phyloP scores from a whole-genome alignment of 2,113 vertebrate species.

The Phylloscopus trochilus region DNA sequence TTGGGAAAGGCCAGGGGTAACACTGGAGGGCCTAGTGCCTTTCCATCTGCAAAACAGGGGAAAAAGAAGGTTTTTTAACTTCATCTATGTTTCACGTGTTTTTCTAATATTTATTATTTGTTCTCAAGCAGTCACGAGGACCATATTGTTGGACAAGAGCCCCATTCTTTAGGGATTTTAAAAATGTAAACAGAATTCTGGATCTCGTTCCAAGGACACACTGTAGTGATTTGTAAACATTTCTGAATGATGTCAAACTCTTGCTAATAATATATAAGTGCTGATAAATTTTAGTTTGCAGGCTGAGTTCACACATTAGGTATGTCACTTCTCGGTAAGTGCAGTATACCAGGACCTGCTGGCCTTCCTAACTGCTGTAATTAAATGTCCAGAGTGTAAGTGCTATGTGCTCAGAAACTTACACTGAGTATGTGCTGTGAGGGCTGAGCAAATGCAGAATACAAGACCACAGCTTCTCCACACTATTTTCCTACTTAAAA shows the following conservation, averaged over 20 bases:
- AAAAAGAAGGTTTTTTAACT: background rate
- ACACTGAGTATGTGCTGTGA: background rate
- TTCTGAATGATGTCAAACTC: background rate
- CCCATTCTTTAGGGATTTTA: background rate
- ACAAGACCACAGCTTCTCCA: background rate
- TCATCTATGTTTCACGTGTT: background rate
- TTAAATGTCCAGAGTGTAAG: background rate
- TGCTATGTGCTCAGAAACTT: background rate
- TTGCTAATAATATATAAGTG: background rate
- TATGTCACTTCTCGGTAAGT: background rate
- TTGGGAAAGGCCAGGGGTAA: background rate
- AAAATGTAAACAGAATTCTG: background rate
- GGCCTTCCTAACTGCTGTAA: background rate
- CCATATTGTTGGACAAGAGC: background rate
- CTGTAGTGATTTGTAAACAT: background rate
- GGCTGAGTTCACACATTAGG: background rate
- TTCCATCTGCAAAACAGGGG: background rate
- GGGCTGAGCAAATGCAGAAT: background rate
- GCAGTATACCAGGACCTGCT: background rate
- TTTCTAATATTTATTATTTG: background rate
- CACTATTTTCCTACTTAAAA: background rate
- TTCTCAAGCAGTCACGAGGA: background rate
- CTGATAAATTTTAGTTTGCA: background rate
- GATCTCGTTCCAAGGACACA: background rate
- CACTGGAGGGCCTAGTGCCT: background rate